Conservation (phyloP, 2,113 vertebrate species). For the Halichoerus grypus region DNA sequence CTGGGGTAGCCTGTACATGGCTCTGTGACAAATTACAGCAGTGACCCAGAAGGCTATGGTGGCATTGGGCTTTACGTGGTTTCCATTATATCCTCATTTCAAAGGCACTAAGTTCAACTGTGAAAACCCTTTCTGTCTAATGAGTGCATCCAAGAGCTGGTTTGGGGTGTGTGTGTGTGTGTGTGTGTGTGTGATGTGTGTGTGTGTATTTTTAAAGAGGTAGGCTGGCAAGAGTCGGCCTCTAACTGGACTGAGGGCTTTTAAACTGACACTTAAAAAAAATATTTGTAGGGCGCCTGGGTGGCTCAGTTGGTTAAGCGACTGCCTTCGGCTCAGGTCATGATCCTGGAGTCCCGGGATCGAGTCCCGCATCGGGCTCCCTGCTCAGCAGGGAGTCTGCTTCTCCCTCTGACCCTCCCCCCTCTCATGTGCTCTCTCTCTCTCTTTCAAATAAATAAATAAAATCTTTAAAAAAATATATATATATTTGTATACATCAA, state of each 20-base stretch:
- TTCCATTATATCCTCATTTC: conserved; percentile 1
- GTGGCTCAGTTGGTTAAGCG: too few species aligned
- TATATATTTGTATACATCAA: neutral
- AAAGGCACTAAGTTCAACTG: neutral
- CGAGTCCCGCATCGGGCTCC: too few species aligned
- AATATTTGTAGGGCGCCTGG: neutral
- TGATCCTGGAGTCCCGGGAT: too few species aligned
- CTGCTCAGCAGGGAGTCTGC: too few species aligned
- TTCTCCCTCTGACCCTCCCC: too few species aligned
- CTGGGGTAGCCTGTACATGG: neutral
- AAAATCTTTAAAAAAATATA: too few species aligned
- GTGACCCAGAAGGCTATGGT: neutral
- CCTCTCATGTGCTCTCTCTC: too few species aligned
- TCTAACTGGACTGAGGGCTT: neutral
- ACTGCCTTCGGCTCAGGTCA: too few species aligned
- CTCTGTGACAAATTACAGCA: neutral
- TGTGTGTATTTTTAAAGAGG: conserved; percentile 27
- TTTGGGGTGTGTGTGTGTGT: neutral
- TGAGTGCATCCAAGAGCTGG: neutral
- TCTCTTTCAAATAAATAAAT: too few species aligned
- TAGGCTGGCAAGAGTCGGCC: neutral
- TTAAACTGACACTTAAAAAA: conserved; percentile 38
- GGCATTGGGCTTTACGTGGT: neutral
- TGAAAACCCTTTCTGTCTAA: neutral
- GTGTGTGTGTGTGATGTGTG: neutral